These are phyloP conservation scores for Rynchops niger DNA, from an alignment of 2,113 vertebrate genomes.

Conservation along the genomic window DNA sequence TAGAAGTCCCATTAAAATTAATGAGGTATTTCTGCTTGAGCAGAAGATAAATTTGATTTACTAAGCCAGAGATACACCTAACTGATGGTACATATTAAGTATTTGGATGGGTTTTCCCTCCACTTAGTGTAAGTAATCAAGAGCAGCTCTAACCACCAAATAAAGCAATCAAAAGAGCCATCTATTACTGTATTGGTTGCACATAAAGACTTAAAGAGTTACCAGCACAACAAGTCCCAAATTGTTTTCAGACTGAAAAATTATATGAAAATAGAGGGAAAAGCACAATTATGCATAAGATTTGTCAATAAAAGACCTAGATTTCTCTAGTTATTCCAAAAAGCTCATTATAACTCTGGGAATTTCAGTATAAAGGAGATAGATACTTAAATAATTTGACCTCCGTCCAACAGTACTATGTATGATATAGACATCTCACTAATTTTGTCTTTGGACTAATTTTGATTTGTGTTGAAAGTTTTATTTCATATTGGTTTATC, in stretches of 20 bases:
- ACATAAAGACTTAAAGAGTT: background rate
- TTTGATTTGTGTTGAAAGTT: background rate
- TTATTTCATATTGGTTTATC: background rate
- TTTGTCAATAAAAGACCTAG: background rate
- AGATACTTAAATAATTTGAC: background rate
- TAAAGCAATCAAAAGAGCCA: background rate
- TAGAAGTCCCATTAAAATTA: constrained; percentile 18
- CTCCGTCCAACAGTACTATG: background rate
- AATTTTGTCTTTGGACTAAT: background rate
- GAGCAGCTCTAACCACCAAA: background rate
- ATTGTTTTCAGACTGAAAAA: background rate
- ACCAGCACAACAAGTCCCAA: background rate
- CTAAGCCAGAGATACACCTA: background rate
- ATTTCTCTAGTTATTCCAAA: background rate
- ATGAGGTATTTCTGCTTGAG: constrained; percentile 24
- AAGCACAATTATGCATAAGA: background rate
- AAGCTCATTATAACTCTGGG: background rate
- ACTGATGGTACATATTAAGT: background rate
- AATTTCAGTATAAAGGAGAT: background rate
- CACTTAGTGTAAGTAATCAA: background rate
- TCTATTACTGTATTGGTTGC: background rate
- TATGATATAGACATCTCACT: background rate
- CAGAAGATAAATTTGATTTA: constrained; percentile 21
- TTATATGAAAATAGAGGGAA: background rate
- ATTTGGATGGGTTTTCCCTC: background rate